Evolutionary conservation across 2,888 invertebrate species (phyloP).

Genomic region (Celastrina argiolus): DNA sequence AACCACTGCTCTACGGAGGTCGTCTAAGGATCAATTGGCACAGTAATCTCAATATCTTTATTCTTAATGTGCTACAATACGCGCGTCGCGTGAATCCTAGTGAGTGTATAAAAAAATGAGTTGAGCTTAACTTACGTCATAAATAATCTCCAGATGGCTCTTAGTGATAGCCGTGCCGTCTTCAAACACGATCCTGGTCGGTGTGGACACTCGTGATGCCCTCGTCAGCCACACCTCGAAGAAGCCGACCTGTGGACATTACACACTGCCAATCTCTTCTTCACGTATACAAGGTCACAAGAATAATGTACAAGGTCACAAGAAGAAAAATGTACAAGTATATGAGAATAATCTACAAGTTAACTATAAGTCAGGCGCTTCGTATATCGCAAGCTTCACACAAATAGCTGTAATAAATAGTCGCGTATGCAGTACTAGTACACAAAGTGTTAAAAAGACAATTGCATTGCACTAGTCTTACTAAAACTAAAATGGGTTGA

Average conservation of each 20-base stretch:
- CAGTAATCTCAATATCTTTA: too few species aligned
- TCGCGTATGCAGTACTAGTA: background rate
- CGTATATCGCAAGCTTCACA: background rate
- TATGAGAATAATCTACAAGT: too few species aligned
- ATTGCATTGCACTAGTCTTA: background rate
- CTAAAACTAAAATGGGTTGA: background rate
- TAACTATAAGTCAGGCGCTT: too few species aligned
- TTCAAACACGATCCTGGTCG: constrained; percentile 89
- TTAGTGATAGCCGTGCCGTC: constrained; percentile 91
- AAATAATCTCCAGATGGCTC: constrained; percentile 90
- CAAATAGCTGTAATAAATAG: background rate
- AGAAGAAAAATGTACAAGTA: too few species aligned
- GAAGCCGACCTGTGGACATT: constrained; percentile 82
- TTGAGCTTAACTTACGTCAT: constrained; percentile 86
- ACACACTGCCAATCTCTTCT: constrained; percentile 36
- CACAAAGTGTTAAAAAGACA: background rate
- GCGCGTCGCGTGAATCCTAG: too few species aligned
- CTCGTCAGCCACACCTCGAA: constrained; percentile 97
- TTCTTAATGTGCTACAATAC: too few species aligned
- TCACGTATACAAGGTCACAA: constrained; percentile 5
- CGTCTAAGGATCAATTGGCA: too few species aligned
- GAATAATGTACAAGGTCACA: too few species aligned
- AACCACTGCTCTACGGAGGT: too few species aligned
- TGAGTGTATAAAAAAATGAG: too few species aligned
- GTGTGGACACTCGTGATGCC: constrained; percentile 87